These are phyloP conservation scores for Luperina testacea DNA, from an alignment of 2,888 invertebrate species.

Conservation along the genomic window DNA sequence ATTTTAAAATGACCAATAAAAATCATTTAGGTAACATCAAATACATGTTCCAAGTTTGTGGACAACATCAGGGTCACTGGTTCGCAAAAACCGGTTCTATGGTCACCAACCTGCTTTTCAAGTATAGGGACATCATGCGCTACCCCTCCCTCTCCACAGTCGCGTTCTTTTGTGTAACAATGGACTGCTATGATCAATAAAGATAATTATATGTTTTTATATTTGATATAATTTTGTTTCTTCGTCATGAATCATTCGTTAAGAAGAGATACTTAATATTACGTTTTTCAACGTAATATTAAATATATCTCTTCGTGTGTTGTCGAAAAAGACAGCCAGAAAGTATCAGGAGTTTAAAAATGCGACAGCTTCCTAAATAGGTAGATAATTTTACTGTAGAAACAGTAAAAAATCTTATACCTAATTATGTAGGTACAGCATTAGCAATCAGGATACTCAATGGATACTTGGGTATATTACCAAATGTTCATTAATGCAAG, in stretches of 20 bases:
- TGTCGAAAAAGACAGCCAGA: not conserved
- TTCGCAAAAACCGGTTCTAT: slow-evolving; percentile 37
- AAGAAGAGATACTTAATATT: not conserved
- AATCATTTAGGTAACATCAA: slow-evolving; percentile 5
- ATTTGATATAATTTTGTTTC: not conserved
- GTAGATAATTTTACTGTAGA: not conserved
- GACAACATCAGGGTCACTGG: slow-evolving; percentile 18
- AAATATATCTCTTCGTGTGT: not conserved
- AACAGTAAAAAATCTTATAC: not conserved
- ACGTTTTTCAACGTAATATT: not conserved
- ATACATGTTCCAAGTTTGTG: not conserved
- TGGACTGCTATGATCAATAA: not conserved
- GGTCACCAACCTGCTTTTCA: slow-evolving; percentile 28
- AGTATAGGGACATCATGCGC: slow-evolving; percentile 1
- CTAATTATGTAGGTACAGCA: not conserved
- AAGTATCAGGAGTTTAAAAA: not conserved
- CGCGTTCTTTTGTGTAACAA: slow-evolving; percentile 26
- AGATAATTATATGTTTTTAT: not conserved
- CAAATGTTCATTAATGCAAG: not conserved
- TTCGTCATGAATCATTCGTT: not conserved
- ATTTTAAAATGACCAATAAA: not conserved
- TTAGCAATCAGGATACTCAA: not conserved
- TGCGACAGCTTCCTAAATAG: not conserved
- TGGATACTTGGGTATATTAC: not conserved
- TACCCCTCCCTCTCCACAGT: not conserved